Evolutionary conservation across 2,797 vertebrate species (phyloP).

Genomic region (Karalla daura): DNA sequence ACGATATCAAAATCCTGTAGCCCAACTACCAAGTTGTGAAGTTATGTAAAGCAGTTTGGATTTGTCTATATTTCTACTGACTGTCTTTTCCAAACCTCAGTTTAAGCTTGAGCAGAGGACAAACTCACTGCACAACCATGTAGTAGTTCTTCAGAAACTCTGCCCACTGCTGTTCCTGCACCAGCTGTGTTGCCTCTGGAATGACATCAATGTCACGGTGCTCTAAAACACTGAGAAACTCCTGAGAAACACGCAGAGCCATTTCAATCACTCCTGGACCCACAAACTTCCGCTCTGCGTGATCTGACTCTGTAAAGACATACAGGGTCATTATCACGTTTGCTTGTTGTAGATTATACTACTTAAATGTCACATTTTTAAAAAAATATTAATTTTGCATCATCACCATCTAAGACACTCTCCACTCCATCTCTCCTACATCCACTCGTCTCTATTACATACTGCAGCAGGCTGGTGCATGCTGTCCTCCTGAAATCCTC

Average conservation of each 20-base stretch:
- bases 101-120: conserved; percentile 11
- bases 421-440: conserved; percentile 9
- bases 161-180: conserved; percentile 80
- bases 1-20: too few species aligned
- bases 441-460: conserved; percentile 80
- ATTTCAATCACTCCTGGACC: conserved; percentile 82
- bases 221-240: conserved; percentile 83
- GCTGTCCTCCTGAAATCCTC: conserved; percentile 93
- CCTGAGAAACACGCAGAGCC: conserved; percentile 85
- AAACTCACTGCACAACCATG: conserved; percentile 89
- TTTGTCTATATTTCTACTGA: too few species aligned
- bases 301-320: conserved; percentile 41
- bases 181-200: conserved; percentile 18
- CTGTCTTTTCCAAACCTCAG: not conserved
- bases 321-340: not conserved
- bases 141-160: conserved; percentile 88
- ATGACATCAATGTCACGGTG: conserved; percentile 89
- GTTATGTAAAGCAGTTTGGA: too few species aligned
- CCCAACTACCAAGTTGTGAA: too few species aligned
- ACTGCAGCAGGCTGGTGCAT: conserved; percentile 89
- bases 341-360: not conserved
- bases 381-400: not conserved
- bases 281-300: conserved; percentile 21
- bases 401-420: conserved; percentile 14
- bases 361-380: not conserved